phyloP scores from a whole-genome alignment of 2,113 vertebrate genomes.

The Clupea harengus region DNA sequence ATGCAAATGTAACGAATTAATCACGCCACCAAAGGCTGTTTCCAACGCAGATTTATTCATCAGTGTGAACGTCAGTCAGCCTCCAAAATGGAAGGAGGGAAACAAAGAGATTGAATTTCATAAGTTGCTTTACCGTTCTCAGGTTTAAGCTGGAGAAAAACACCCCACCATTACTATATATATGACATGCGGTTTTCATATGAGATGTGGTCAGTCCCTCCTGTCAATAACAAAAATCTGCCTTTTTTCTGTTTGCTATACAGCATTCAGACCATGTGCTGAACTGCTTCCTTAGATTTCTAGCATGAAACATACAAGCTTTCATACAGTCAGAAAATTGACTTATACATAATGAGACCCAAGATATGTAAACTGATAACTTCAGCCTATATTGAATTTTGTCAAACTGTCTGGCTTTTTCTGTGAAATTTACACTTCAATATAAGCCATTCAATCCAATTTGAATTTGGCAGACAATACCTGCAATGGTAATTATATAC shows the following conservation, averaged over 20 bases:
- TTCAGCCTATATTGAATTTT: not conserved
- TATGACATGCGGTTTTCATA: not conserved
- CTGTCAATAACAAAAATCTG: not conserved
- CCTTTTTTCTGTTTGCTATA: not conserved
- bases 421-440: not conserved
- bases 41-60: constrained; percentile 23
- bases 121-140: not conserved
- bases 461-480: not conserved
- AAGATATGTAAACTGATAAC: not conserved
- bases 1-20: constrained; percentile 40
- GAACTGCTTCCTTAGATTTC: not conserved
- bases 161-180: not conserved
- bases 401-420: not conserved
- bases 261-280: not conserved
- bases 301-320: not conserved
- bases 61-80: constrained; percentile 10
- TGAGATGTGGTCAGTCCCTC: not conserved
- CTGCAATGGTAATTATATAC: not conserved
- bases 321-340: not conserved
- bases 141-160: not conserved
- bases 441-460: not conserved
- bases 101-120: not conserved
- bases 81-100: not conserved
- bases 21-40: constrained; percentile 25
- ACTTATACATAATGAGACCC: not conserved